phyloP scores from a whole-genome alignment of 1,140 invertebrate genomes.

The Radopholus similis region DNA sequence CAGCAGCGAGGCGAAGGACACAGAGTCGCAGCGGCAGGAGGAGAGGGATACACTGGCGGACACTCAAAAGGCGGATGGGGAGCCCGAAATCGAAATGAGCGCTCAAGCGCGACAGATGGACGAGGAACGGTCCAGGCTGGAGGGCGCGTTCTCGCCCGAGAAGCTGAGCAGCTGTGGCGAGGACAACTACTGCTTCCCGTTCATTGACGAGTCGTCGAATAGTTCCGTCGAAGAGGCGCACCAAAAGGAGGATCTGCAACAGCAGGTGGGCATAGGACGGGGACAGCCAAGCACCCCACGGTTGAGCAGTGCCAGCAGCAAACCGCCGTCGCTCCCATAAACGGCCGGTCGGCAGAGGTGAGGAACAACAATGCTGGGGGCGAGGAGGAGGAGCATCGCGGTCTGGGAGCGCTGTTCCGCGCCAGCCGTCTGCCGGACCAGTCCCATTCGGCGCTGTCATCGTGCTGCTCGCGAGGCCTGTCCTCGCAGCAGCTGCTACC shows the following conservation, averaged over 20 bases:
- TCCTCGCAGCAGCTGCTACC: too few species aligned
- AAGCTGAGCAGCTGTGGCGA: neutral
- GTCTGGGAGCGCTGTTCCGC: too few species aligned
- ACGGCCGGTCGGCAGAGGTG: too few species aligned
- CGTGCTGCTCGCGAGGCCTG: too few species aligned
- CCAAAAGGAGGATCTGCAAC: neutral
- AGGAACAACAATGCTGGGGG: too few species aligned
- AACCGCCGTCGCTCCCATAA: too few species aligned
- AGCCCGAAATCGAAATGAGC: neutral
- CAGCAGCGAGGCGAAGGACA: neutral
- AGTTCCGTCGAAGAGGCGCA: neutral
- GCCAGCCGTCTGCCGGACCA: too few species aligned
- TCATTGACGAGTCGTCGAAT: constrained; percentile 11
- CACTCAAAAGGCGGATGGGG: neutral
- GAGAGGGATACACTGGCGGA: too few species aligned
- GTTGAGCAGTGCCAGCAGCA: neutral
- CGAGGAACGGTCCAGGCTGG: neutral
- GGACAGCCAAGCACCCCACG: neutral
- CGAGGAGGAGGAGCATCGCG: too few species aligned
- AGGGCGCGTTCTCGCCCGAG: constrained; percentile 60
- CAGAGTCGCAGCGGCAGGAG: neutral
- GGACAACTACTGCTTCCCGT: neutral
- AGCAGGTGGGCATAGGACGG: neutral
- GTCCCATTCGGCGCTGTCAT: too few species aligned
- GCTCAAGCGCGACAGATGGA: neutral